A percentile compares a stretch with the other conserved stretches of the same genome.
phyloP scores from a whole-genome alignment of 2,888 invertebrate species.

The Aphrophora alni region DNA sequence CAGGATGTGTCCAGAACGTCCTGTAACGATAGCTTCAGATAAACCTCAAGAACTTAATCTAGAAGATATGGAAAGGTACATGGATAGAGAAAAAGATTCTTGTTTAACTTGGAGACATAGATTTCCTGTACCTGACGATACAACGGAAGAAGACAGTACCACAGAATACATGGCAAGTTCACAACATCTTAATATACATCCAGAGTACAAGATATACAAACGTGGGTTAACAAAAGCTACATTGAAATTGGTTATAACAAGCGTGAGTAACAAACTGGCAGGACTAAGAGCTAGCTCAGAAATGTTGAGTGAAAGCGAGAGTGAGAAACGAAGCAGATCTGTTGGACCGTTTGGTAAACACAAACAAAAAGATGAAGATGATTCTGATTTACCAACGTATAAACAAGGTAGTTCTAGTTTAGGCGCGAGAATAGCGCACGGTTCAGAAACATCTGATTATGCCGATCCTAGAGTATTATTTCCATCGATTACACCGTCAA shows the following conservation, averaged over 20 bases:
- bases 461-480: slow-evolving; percentile 79
- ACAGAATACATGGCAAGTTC: slow-evolving; percentile 56
- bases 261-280: slow-evolving; percentile 55
- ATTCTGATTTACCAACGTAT: slow-evolving; percentile 57
- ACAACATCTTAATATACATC: slow-evolving; percentile 65
- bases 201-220: slow-evolving; percentile 67
- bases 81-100: slow-evolving; percentile 48
- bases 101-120: slow-evolving; percentile 46
- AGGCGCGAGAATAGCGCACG: slow-evolving; percentile 81
- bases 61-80: slow-evolving; percentile 69
- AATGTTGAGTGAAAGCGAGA: slow-evolving; percentile 54
- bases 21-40: slow-evolving; percentile 75
- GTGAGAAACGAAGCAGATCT: slow-evolving; percentile 49
- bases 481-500: slow-evolving; percentile 54
- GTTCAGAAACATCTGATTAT: slow-evolving; percentile 69
- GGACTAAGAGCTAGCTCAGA: slow-evolving; percentile 58
- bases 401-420: slow-evolving; percentile 82
- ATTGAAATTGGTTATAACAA: slow-evolving; percentile 52
- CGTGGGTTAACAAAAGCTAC: slow-evolving; percentile 51
- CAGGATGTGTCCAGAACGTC: slow-evolving; percentile 66
- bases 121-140: slow-evolving; percentile 51
- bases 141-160: slow-evolving; percentile 55
- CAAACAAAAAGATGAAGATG: slow-evolving; percentile 54
- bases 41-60: slow-evolving; percentile 68
- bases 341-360: slow-evolving; percentile 55